phyloP scores from a whole-genome alignment of 2,797 vertebrate genomes.

The Parauchenoglanis punctatus region DNA sequence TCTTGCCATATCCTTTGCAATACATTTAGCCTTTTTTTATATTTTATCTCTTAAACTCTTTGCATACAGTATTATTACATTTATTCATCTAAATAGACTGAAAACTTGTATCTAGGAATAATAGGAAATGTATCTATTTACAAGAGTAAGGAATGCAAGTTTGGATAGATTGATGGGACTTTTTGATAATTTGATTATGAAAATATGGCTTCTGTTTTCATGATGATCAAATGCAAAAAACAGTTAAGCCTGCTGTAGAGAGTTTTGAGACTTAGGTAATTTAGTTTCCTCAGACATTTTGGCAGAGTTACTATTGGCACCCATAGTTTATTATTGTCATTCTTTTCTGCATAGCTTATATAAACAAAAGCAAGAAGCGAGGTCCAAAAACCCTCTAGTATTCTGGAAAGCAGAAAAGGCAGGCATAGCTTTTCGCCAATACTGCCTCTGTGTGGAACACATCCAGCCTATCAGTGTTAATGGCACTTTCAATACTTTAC shows the following conservation, averaged over 20 bases:
- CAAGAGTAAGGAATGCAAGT: not conserved
- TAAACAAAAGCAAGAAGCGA: not conserved
- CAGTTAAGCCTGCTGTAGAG: constrained; percentile 10
- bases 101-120: not conserved
- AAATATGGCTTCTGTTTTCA: constrained; percentile 23
- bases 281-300: constrained; percentile 11
- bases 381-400: constrained; percentile 10
- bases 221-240: constrained; percentile 23
- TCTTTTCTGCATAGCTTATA: not conserved
- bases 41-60: not conserved
- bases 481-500: not conserved
- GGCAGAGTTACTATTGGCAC: constrained; percentile 11
- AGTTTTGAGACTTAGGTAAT: not conserved
- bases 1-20: constrained; percentile 14
- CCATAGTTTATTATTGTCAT: constrained; percentile 18
- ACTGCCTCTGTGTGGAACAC: not conserved
- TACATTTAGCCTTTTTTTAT: not conserved
- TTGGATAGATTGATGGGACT: not conserved
- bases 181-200: constrained; percentile 28
- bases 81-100: not conserved
- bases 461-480: not conserved
- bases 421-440: not conserved
- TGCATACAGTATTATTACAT: not conserved
- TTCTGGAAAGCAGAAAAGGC: not conserved
- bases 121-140: not conserved